Percentiles rank a stretch among this genome's conserved stretches.
These are phyloP conservation scores for Dolichoris vasculosae DNA, from an alignment of 1,140 invertebrate genomes.

Conservation along the genomic window DNA sequence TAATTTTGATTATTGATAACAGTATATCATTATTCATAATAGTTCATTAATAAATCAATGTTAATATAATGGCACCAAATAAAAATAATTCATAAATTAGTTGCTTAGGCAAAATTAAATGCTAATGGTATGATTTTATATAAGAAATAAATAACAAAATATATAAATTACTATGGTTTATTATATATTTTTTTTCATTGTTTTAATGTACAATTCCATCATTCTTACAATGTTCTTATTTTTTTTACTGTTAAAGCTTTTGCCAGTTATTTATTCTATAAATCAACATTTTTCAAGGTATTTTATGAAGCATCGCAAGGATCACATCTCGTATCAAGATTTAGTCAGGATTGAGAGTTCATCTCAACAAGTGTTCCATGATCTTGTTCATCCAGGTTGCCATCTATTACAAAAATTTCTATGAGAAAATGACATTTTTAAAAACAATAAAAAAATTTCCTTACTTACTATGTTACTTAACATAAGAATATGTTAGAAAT, in stretches of 20 bases:
- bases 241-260: not conserved
- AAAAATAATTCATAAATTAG: no score
- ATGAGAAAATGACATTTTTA: conserved; percentile 19
- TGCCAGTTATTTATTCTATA: not conserved
- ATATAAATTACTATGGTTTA: no score
- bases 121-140: no score
- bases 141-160: no score
- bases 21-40: no score
- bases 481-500: conserved; percentile 36
- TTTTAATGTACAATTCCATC: not conserved
- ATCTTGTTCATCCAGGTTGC: conserved; percentile 43
- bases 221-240: not conserved
- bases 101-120: no score
- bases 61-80: no score
- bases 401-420: conserved; percentile 42
- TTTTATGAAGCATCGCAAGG: not conserved
- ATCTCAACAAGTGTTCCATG: conserved; percentile 23
- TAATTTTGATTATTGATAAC: no score
- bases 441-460: conserved; percentile 5
- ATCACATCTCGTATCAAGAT: conserved; percentile 17
- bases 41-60: no score
- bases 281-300: not conserved
- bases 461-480: conserved; percentile 44
- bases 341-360: conserved; percentile 34
- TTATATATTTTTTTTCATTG: no score